phyloP scores from a whole-genome alignment of 1,140 invertebrate genomes.

The Phthorimaea operculella region DNA sequence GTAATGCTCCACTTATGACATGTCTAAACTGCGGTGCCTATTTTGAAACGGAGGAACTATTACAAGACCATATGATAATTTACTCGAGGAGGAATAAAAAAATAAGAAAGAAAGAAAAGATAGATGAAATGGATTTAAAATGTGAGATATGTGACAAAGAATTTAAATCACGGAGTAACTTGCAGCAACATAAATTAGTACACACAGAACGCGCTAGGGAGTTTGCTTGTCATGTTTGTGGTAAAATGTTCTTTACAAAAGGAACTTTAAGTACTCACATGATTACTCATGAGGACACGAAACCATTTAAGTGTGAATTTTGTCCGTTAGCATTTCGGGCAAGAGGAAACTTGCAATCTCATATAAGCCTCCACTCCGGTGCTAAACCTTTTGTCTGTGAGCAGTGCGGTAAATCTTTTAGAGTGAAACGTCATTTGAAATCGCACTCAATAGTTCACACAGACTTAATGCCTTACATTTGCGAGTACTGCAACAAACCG shows the following conservation, averaged over 20 bases:
- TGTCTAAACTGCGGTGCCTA: conserved; percentile 43
- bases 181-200: conserved; percentile 47
- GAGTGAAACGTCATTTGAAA: conserved; percentile 65
- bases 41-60: conserved; percentile 37
- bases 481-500: conserved; percentile 78
- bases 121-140: conserved; percentile 33
- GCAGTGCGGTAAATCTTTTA: conserved; percentile 79
- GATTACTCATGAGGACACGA: conserved; percentile 47
- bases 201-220: conserved; percentile 49
- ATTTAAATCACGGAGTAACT: conserved; percentile 49
- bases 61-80: conserved; percentile 43
- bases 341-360: conserved; percentile 61
- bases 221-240: conserved; percentile 54
- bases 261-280: conserved; percentile 52
- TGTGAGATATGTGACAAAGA: conserved; percentile 49
- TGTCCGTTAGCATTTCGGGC: conserved; percentile 51
- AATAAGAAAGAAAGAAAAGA: conserved; percentile 11
- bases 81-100: conserved; percentile 26
- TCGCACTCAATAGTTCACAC: conserved; percentile 77
- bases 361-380: conserved; percentile 74
- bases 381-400: conserved; percentile 82
- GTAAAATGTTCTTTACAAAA: conserved; percentile 63
- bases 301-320: conserved; percentile 51
- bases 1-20: conserved; percentile 26
- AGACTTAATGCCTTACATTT: conserved; percentile 84